These are phyloP conservation scores for Ceratina australensis DNA, from an alignment of 1,140 invertebrate genomes.

Conservation along the genomic window DNA sequence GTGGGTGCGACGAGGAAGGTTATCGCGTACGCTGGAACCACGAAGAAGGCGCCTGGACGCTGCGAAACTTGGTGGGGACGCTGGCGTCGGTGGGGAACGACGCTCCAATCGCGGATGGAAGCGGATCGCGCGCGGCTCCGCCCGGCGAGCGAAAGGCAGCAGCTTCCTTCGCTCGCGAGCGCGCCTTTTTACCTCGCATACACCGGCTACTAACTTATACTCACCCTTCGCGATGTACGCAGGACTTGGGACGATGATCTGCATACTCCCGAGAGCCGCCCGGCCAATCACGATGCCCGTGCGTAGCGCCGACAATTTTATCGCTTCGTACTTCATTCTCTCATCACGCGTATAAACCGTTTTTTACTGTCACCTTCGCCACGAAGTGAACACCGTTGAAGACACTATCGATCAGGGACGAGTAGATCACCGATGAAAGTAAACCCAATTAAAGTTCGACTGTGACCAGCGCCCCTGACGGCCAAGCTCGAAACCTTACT, in stretches of 20 bases:
- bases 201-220: constrained; percentile 31
- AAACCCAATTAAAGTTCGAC: no score
- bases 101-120: constrained; percentile 63
- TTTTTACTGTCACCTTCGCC: no score
- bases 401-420: no score
- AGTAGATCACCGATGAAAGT: no score
- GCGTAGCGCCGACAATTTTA: no score
- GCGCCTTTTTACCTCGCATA: constrained; percentile 62
- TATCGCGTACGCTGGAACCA: constrained; percentile 55
- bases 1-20: constrained; percentile 53
- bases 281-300: no score
- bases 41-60: constrained; percentile 62
- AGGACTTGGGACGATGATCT: constrained; percentile 44
- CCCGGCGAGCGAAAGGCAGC: constrained; percentile 60
- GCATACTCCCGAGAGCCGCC: constrained; percentile 55
- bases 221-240: constrained; percentile 24
- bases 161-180: constrained; percentile 45
- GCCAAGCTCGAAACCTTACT: no score
- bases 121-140: constrained; percentile 69
- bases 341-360: no score
- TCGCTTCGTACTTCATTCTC: no score
- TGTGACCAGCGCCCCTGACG: no score
- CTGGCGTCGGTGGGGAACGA: constrained; percentile 55
- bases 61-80: constrained; percentile 60
- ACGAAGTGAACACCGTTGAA: no score